These are phyloP conservation scores for Steinernema feltiae DNA, from an alignment of 1,140 invertebrate species.

Conservation along the genomic window DNA sequence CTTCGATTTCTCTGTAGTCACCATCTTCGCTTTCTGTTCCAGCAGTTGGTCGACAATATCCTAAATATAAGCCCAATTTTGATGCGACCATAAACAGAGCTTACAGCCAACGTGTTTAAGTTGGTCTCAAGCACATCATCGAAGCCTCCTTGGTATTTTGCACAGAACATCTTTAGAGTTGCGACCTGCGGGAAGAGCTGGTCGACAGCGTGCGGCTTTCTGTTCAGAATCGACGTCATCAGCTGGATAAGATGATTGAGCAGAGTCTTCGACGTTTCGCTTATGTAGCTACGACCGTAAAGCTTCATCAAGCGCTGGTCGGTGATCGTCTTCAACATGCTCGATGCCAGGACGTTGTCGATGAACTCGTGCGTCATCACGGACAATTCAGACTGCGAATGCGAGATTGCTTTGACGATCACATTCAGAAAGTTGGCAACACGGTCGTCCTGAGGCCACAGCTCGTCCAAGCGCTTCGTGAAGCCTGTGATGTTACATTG, in stretches of 20 bases:
- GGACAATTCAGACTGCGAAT: not conserved
- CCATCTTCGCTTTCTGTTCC: not conserved
- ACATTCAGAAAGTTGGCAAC: not conserved
- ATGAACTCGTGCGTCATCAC: not conserved
- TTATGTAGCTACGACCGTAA: not conserved
- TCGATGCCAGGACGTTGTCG: not conserved
- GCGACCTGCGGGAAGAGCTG: not conserved
- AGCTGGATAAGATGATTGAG: not conserved
- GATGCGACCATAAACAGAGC: not conserved
- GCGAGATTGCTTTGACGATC: not conserved
- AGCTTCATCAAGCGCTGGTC: not conserved
- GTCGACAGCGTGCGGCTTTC: not conserved
- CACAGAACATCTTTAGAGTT: not conserved
- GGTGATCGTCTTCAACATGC: not conserved
- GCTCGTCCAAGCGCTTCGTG: not conserved
- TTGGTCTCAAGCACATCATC: not conserved
- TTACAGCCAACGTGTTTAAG: not conserved
- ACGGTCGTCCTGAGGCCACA: not conserved
- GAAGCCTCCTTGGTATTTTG: not conserved
- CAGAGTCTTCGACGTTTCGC: not conserved
- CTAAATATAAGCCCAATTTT: not conserved
- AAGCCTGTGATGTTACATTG: not conserved
- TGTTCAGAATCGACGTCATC: not conserved
- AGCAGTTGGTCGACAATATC: not conserved
- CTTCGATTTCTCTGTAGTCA: not conserved